Evolutionary conservation across 2,888 invertebrate genomes (phyloP).

Genomic region (Antitype chi): DNA sequence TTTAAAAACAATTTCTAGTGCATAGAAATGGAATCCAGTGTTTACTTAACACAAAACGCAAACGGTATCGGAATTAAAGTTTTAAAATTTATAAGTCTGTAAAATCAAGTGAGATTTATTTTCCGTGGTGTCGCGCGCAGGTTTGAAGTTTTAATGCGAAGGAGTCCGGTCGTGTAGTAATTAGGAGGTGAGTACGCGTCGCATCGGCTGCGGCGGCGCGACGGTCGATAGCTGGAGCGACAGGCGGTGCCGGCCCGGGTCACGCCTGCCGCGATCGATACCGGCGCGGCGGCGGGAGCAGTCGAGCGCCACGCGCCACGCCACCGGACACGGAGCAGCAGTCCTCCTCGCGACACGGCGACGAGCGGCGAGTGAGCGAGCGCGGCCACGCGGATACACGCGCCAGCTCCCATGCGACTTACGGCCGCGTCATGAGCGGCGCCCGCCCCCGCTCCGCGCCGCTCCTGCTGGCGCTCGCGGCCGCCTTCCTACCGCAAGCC

Average conservation of each 20-base stretch:
- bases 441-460: constrained; percentile 91
- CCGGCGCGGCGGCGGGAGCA: constrained; percentile 85
- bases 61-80: constrained; percentile 27
- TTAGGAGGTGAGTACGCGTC: constrained; percentile 83
- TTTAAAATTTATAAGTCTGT: constrained; percentile 40
- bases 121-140: constrained; percentile 75
- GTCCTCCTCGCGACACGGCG: constrained; percentile 79
- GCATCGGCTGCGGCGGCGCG: constrained; percentile 84
- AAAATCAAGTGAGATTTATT: constrained; percentile 70
- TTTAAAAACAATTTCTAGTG: too few relatives aligned
- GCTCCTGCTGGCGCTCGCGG: constrained; percentile 91
- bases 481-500: constrained; percentile 90
- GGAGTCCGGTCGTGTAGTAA: constrained; percentile 79
- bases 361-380: constrained; percentile 65
- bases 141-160: constrained; percentile 81
- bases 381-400: constrained; percentile 64
- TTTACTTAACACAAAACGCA: constrained; percentile 9
- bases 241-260: constrained; percentile 87
- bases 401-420: constrained; percentile 85
- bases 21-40: not conserved
- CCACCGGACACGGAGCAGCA: constrained; percentile 75
- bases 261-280: constrained; percentile 84
- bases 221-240: constrained; percentile 86
- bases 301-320: constrained; percentile 71
- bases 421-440: constrained; percentile 86